These are phyloP conservation scores for Porites evermanni DNA, from an alignment of 92 coral and sea anemone species.

Conservation along the genomic window DNA sequence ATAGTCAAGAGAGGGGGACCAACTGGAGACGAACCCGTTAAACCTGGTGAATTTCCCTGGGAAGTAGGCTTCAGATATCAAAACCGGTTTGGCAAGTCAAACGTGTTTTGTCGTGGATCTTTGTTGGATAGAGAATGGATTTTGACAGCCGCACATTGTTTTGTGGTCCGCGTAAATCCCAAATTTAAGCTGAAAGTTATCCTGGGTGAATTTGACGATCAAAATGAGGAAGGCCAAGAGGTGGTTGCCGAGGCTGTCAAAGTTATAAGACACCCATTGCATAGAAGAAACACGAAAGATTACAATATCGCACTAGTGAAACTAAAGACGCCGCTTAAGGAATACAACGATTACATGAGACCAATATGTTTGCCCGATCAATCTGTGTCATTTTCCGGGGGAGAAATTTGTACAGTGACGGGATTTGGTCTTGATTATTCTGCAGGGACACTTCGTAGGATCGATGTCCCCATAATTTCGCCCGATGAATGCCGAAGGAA, in stretches of 20 bases:
- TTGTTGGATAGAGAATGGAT: constrained; percentile 65
- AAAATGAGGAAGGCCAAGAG: constrained; percentile 48
- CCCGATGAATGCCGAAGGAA: constrained; percentile 16
- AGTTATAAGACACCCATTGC: constrained; percentile 45
- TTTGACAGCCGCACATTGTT: constrained; percentile 68
- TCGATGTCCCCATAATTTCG: constrained; percentile 46
- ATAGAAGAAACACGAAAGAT: constrained; percentile 36
- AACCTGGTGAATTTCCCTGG: constrained; percentile 47
- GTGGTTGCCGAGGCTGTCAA: constrained; percentile 49
- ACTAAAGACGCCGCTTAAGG: constrained; percentile 50
- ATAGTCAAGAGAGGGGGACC: constrained; percentile 36
- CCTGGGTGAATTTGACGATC: constrained; percentile 55
- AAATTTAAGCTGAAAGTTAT: constrained; percentile 33
- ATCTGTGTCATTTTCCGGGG: constrained; percentile 27
- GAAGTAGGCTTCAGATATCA: constrained; percentile 40
- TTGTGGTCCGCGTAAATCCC: constrained; percentile 38
- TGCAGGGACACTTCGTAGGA: constrained; percentile 24
- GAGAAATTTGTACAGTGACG: constrained; percentile 57
- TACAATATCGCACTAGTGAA: constrained; percentile 59
- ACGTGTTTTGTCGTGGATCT: constrained; percentile 68
- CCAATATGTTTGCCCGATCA: constrained; percentile 63
- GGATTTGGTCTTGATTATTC: constrained; percentile 41
- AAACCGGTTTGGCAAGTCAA: constrained; percentile 28
- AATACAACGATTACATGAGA: constrained; percentile 47
- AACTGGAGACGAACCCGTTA: constrained; percentile 34